phyloP scores from a whole-genome alignment of 2,797 vertebrate species.

The Lepilemur septentrionalis region DNA sequence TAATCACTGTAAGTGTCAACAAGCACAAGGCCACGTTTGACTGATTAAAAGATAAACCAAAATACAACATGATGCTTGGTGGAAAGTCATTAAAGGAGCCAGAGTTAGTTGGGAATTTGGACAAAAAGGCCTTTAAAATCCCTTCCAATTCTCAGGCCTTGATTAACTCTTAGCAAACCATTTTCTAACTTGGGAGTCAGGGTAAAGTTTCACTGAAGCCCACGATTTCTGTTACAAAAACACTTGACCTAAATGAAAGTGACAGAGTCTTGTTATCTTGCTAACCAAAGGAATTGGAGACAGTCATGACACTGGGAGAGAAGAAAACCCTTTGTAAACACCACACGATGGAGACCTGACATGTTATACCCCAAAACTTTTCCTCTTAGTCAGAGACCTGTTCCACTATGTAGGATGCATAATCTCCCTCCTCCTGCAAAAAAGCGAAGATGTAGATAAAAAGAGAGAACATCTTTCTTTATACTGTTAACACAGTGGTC shows the following conservation, averaged over 20 bases:
- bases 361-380: neutral
- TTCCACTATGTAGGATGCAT: neutral
- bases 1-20: neutral
- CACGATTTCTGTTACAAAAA: neutral
- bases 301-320: neutral
- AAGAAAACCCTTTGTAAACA: neutral
- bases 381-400: neutral
- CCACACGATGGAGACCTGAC: neutral
- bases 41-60: conserved; percentile 32
- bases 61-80: neutral
- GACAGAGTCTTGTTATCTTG: neutral
- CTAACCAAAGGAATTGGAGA: neutral
- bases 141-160: neutral
- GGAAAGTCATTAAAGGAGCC: neutral
- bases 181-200: conserved; percentile 12
- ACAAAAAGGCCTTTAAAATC: neutral
- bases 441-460: neutral
- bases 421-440: neutral
- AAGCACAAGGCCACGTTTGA: neutral
- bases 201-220: neutral
- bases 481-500: neutral
- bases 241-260: conserved; percentile 1
- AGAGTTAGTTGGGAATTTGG: neutral
- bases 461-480: neutral
- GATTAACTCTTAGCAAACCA: neutral